phyloP scores from a whole-genome alignment of 2,888 invertebrate species.

The Rhabditophanes sp. region DNA sequence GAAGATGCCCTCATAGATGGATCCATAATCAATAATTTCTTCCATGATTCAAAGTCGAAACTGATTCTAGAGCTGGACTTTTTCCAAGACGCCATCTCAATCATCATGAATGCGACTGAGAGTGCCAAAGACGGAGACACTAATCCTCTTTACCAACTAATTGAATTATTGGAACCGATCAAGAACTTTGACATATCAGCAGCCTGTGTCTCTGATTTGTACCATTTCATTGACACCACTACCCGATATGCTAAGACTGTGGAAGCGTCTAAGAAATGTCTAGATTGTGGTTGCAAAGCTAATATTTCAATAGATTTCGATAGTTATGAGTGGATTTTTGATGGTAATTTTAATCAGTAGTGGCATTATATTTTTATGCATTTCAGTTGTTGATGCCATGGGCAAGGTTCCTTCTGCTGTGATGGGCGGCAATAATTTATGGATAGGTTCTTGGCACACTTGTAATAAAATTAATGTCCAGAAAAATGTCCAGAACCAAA shows the following conservation, averaged over 20 bases:
- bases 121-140: not conserved
- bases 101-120: constrained; percentile 16
- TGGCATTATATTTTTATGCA: not conserved
- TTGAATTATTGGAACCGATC: constrained; percentile 19
- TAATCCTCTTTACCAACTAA: constrained; percentile 6
- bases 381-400: constrained; percentile 39
- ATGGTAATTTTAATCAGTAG: constrained; percentile 16
- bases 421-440: constrained; percentile 44
- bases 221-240: constrained; percentile 34
- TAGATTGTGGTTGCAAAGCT: constrained; percentile 33
- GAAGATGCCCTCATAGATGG: constrained; percentile 11
- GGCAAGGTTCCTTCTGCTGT: constrained; percentile 44
- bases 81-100: constrained; percentile 21
- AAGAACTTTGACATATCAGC: constrained; percentile 19
- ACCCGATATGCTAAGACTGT: constrained; percentile 37
- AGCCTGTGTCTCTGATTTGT: constrained; percentile 35
- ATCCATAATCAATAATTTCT: constrained; percentile 24
- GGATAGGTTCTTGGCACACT: constrained; percentile 43
- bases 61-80: constrained; percentile 37
- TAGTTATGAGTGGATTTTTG: constrained; percentile 39
- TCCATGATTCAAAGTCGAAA: constrained; percentile 33
- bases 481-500: constrained; percentile 37
- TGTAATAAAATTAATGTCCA: constrained; percentile 36
- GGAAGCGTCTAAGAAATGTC: constrained; percentile 27
- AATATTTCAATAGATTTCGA: constrained; percentile 26